Percentiles rank a stretch among this genome's conserved stretches.
Evolutionary conservation across 2,797 vertebrate genomes (phyloP).

Genomic region (Notolepis coatsorum): DNA sequence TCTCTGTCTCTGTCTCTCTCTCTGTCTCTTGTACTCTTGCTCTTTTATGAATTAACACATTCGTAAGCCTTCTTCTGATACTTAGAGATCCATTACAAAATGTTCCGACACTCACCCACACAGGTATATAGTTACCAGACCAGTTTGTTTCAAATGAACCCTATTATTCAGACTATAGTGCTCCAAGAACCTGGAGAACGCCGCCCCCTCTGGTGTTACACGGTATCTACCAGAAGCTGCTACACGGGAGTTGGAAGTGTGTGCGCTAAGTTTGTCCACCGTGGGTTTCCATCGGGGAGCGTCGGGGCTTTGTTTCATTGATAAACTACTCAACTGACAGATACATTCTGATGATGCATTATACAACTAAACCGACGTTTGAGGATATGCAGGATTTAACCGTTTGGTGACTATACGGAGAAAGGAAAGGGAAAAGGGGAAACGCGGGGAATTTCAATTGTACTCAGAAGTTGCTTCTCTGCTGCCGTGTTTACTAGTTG

Average conservation of each 20-base stretch:
- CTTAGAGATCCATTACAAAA: too few relatives aligned
- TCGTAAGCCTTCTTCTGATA: too few relatives aligned
- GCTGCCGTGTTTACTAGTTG: conserved; percentile 68
- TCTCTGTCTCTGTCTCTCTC: too few relatives aligned
- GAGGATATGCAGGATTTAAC: conserved; percentile 1
- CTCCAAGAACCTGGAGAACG: too few relatives aligned
- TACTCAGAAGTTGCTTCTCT: conserved; percentile 44
- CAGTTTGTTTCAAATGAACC: too few relatives aligned
- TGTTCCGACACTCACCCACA: too few relatives aligned
- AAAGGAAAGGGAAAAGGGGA: not conserved
- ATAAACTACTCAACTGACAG: conserved; percentile 34
- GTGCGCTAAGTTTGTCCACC: conserved; percentile 72
- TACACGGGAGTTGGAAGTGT: not conserved
- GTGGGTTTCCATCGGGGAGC: conserved; percentile 57
- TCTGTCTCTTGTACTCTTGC: too few relatives aligned
- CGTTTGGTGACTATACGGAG: conserved; percentile 10
- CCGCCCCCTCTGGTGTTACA: conserved; percentile 20
- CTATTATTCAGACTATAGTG: too few relatives aligned
- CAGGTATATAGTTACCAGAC: too few relatives aligned
- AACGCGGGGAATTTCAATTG: conserved; percentile 12
- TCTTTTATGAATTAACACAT: too few relatives aligned
- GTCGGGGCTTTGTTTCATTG: conserved; percentile 63
- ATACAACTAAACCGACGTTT: too few relatives aligned
- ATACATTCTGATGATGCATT: too few relatives aligned
- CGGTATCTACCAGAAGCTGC: not conserved